phyloP scores from a whole-genome alignment of 2,797 vertebrate species.

The Acanthis flammea region DNA sequence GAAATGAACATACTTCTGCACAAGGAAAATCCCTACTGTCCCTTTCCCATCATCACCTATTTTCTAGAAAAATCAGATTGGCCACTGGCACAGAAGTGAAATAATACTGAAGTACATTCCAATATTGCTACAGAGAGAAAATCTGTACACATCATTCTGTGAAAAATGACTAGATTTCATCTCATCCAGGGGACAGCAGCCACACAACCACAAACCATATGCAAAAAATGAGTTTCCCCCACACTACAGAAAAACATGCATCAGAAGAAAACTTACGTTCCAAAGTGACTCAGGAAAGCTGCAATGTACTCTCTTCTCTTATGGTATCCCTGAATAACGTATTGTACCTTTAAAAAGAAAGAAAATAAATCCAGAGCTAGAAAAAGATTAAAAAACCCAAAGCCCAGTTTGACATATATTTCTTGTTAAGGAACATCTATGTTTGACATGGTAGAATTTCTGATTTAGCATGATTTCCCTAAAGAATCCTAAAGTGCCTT shows the following conservation, averaged over 20 bases:
- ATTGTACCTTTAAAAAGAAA: conserved; percentile 87
- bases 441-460: background rate
- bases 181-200: background rate
- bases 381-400: background rate
- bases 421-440: background rate
- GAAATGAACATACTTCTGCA: background rate
- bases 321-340: conserved; percentile 98
- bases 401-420: background rate
- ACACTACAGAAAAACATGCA: background rate
- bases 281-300: conserved; percentile 98
- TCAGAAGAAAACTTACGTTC: conserved; percentile 86
- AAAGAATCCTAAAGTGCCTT: background rate
- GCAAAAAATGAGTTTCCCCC: background rate
- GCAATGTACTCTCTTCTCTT: conserved; percentile 98
- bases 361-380: background rate
- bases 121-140: background rate
- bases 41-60: background rate
- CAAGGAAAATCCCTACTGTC: background rate
- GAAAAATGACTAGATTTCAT: background rate
- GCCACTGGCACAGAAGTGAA: background rate
- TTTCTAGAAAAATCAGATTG: background rate
- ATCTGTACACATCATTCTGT: background rate
- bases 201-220: background rate
- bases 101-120: background rate
- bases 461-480: background rate